Conservation (phyloP, 2,888 invertebrate genomes). For the Ecdyonurus torrentis region DNA sequence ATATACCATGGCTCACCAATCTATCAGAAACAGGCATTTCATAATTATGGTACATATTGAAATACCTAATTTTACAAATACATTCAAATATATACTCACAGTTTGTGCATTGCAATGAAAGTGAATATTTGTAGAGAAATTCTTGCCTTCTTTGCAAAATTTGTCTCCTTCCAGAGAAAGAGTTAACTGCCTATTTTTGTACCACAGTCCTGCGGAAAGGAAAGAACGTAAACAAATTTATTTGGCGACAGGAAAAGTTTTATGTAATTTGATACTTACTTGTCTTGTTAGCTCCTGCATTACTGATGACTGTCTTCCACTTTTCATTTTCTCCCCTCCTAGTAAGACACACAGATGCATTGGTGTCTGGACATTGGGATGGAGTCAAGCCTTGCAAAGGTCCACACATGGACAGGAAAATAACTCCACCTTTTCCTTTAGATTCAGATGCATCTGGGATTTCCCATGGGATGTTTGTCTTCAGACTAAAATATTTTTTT, state of each 20-base stretch:
- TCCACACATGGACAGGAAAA: constrained; percentile 3
- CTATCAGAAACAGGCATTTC: background rate
- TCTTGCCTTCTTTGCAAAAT: background rate
- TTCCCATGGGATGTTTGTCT: background rate
- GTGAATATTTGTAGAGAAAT: background rate
- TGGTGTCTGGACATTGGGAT: background rate
- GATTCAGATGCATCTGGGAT: background rate
- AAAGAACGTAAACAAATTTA: background rate
- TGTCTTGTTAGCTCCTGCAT: background rate
- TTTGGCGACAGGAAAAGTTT: background rate
- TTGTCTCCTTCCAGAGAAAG: background rate
- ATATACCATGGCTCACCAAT: background rate
- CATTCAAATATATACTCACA: too few species aligned
- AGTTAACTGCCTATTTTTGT: background rate
- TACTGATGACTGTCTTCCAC: background rate
- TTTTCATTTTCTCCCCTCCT: background rate
- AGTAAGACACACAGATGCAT: background rate
- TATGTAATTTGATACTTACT: background rate
- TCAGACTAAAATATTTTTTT: too few species aligned
- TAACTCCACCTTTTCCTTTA: background rate
- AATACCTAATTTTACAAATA: too few species aligned
- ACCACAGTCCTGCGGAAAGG: background rate
- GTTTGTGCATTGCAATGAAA: background rate
- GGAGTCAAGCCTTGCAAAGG: background rate
- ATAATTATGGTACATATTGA: background rate